phyloP scores from a whole-genome alignment of 2,797 vertebrate species.

The Smutsia temminckii region DNA sequence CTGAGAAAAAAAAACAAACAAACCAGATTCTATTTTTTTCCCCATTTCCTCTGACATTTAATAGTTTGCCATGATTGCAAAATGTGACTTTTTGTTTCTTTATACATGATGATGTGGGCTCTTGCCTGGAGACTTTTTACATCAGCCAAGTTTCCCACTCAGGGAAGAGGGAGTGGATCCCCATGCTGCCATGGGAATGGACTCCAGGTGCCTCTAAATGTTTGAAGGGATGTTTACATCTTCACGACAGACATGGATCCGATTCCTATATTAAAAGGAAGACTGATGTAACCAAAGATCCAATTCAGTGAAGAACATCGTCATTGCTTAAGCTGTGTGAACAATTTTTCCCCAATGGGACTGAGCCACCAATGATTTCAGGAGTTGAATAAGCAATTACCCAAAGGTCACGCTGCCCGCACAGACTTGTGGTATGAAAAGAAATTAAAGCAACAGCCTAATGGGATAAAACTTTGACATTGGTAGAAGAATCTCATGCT shows the following conservation, averaged over 20 bases:
- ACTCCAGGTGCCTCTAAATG: neutral
- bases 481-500: neutral
- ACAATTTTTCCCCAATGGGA: neutral
- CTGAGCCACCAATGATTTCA: neutral
- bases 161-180: neutral
- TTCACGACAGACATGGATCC: neutral
- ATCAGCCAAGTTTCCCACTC: neutral
- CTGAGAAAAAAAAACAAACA: constrained; percentile 56
- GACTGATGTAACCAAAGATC: neutral
- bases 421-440: neutral
- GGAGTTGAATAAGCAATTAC: neutral
- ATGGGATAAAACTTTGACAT: fast-evolving
- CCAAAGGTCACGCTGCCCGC: neutral
- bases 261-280: constrained; percentile 13
- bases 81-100: neutral
- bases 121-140: neutral
- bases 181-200: fast-evolving
- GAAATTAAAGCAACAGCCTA: neutral
- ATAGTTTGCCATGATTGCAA: neutral
- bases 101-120: neutral
- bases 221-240: neutral
- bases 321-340: fast-evolving
- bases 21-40: constrained; percentile 11
- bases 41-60: constrained; percentile 50
- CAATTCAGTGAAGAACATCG: neutral